Base-by-base conservation (phyloP, 2,113 vertebrate genomes). In the Ovis aries region DNA sequence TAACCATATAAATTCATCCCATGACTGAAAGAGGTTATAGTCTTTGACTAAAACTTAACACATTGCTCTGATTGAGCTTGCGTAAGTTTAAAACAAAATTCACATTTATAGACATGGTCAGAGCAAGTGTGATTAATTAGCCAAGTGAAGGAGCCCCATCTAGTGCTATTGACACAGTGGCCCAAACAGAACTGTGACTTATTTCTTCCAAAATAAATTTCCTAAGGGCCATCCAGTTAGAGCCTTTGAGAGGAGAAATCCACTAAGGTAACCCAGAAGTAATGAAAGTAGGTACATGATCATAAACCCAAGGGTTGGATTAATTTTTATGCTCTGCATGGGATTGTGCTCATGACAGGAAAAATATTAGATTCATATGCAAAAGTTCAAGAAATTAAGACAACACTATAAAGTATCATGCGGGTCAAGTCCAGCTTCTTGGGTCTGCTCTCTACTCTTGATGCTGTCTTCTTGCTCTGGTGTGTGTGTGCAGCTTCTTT, bases 91-190 rank as follows among this genome's bases (percentile, higher is more conserved):
- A 52, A 52, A 52, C 27, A 80, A 80, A 80, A 80, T 50, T 80
- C 77, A 31, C 77, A 33, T 33, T 50, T 80, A 48, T 80, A 27
- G 77, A 13, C 29, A 31, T 16, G 8, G 4, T 80, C 77, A 48
- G 77, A 80, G 14, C 77, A 80, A 31, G 14, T 19, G 27, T 48
- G 27, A 80, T 19, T 48, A 31, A 48, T 50, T 50, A 31, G 43
- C 77, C 77, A 48, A 31, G 27, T 19, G 7, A 80, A 2, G 77
- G 45, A 45, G 45, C 33, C 77, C 27, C 45, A 50, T 50, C 77
- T 17, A 17, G 15, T 80, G 11, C 43, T 19, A 6, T 17, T 0
- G 0, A 80, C 9, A 80, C 9, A 48, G 8, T 19, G 27, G 27
- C 77, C 27, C 77, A 80, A 80, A 31, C 15, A 80, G 77, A 80